A percentile compares a stretch with the other conserved stretches of the same genome.
phyloP scores from a whole-genome alignment of 1,140 invertebrate species.

The Calliphora vicina region DNA sequence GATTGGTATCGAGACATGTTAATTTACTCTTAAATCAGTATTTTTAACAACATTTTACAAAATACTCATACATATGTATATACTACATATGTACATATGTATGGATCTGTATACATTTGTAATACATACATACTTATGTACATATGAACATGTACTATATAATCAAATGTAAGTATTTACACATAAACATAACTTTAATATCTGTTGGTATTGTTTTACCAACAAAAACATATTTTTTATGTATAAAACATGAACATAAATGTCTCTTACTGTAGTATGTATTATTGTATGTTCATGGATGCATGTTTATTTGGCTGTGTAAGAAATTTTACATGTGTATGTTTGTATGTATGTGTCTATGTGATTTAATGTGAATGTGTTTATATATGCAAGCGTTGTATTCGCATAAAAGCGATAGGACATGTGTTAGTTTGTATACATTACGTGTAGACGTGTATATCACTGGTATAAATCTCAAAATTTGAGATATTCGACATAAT shows the following conservation, averaged over 20 bases:
- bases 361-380: neutral
- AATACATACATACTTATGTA: no score
- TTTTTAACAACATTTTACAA: constrained; percentile 28
- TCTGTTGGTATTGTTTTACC: constrained; percentile 3
- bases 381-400: neutral
- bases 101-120: neutral
- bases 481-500: neutral
- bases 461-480: constrained; percentile 18
- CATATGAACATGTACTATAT: neutral
- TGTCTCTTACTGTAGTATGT: no score
- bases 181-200: neutral
- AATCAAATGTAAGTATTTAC: neutral
- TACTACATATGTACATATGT: neutral
- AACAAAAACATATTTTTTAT: neutral
- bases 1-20: constrained; percentile 33
- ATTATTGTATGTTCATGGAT: no score
- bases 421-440: constrained; percentile 12
- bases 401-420: constrained; percentile 27
- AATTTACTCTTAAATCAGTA: constrained; percentile 31
- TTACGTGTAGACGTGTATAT: neutral
- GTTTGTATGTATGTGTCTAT: neutral
- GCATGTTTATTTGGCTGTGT: no score
- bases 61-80: neutral
- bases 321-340: neutral
- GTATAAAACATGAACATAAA: neutral